Evolutionary conservation across 2,113 vertebrate species (phyloP), one percentile per base, ranked within the genome.

Genomic region (Eulacestoma nigropectus): DNA sequence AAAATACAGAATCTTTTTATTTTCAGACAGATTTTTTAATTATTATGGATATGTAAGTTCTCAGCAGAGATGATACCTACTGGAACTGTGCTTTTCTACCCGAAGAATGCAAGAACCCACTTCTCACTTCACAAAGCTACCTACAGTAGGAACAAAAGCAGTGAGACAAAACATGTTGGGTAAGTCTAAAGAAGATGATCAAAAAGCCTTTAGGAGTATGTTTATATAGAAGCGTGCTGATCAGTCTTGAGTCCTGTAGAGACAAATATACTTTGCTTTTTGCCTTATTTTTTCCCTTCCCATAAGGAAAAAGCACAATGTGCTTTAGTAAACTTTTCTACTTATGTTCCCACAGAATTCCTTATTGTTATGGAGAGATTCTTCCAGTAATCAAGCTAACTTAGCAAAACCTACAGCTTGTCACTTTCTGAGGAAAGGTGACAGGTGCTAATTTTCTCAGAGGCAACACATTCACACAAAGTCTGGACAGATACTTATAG

Each of bases 271-370:
- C 10, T 49, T 56, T 44, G 21, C 1, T n/a, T 9, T 44, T 47
- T 13, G 4, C 3, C 18, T 23, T 29, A 19, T 8, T 7, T 19
- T 25, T 22, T 7, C 11, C 21, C 4, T 16, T 4, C 4, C 4
- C 14, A n/a, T 5, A 57, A 70, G 18, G 8, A 33, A 7, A n/a
- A 29, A 64, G 8, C 4, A 18, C 13, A 50, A 8, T 33, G 15
- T 89, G 6, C 30, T 64, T 63, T 8, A 87, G 18, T 18, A 78
- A 84, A 56, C 1, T 0, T 1, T 33, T 52, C 27, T 44, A 12
- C 12, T 44, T 42, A 25, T 39, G 26, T 37, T 17, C 27, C 7
- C 55, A 57, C 13, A 81, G 29, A 49, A 37, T 11, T 41, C 25
- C n/a, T n/a, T 41, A 11, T 3, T 55, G 25, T 16, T 41, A 20